Conservation (phyloP, 2,113 vertebrate genomes). For the Elanoides forficatus region DNA sequence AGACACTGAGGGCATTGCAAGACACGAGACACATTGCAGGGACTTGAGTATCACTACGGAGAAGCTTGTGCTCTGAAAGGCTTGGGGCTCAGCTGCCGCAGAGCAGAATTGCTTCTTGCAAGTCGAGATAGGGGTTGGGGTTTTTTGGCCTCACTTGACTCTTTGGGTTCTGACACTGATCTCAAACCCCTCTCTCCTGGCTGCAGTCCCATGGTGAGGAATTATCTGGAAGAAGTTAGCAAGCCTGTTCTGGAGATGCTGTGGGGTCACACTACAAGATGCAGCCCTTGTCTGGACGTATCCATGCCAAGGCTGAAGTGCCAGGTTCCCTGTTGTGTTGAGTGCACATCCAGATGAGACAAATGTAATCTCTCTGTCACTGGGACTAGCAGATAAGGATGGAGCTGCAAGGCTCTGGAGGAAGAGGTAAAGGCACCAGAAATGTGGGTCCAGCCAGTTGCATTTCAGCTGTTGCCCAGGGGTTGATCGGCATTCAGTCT, state of each 20-base stretch:
- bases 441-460: neutral
- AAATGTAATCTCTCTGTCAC: neutral
- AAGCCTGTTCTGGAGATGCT: neutral
- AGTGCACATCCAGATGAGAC: neutral
- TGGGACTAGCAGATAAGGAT: neutral
- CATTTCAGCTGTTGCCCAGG: neutral
- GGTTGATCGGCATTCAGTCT: neutral
- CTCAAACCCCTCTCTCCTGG: neutral
- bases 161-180: neutral
- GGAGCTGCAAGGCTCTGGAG: neutral
- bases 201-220: neutral
- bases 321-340: neutral
- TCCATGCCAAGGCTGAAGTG: neutral
- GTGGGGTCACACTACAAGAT: neutral
- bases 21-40: neutral
- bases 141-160: neutral
- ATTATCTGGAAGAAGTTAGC: neutral
- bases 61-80: neutral
- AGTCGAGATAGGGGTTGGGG: fast-evolving
- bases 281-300: neutral
- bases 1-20: neutral
- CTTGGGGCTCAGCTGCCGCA: neutral
- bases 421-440: neutral
- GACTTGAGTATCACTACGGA: neutral
- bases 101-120: neutral